Conservation (phyloP, 2,113 vertebrate genomes). For the Pimephales promelas region DNA sequence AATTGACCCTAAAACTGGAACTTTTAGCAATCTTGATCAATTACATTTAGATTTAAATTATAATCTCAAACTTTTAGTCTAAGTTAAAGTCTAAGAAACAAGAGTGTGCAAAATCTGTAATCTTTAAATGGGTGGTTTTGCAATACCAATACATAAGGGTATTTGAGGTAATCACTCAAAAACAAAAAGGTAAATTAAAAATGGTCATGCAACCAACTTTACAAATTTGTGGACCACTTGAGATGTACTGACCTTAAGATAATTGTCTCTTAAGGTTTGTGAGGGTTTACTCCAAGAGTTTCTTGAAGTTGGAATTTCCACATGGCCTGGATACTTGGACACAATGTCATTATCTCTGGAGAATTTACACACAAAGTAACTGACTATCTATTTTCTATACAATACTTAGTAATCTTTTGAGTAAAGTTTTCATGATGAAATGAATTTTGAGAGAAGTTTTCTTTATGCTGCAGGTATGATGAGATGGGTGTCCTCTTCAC, state of each 20-base stretch:
- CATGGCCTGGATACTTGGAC: slow-evolving; percentile 93
- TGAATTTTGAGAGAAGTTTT: neutral
- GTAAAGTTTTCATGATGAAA: neutral
- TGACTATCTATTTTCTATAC: neutral
- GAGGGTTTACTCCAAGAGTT: slow-evolving; percentile 87
- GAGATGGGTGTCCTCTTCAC: slow-evolving; percentile 95
- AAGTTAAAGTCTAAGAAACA: neutral
- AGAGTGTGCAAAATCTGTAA: neutral
- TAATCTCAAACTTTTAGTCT: neutral
- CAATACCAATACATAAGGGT: neutral
- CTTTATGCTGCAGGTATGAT: slow-evolving; percentile 81
- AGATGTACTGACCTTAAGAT: neutral
- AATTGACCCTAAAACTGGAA: neutral
- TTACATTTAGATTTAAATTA: neutral
- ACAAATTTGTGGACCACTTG: neutral
- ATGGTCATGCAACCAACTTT: neutral
- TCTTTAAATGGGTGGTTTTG: neutral
- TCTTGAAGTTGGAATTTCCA: slow-evolving; percentile 81
- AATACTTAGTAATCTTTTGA: neutral
- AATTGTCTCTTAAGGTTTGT: slow-evolving; percentile 80
- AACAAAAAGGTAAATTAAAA: neutral
- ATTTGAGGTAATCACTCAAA: neutral
- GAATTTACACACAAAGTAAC: slow-evolving; percentile 86
- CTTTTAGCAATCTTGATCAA: neutral
- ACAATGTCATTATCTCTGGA: slow-evolving; percentile 80